A percentile compares a stretch with the other conserved stretches of the same genome.
phyloP scores from a whole-genome alignment of 2,113 vertebrate genomes.

The Nyctereutes procyonoides region DNA sequence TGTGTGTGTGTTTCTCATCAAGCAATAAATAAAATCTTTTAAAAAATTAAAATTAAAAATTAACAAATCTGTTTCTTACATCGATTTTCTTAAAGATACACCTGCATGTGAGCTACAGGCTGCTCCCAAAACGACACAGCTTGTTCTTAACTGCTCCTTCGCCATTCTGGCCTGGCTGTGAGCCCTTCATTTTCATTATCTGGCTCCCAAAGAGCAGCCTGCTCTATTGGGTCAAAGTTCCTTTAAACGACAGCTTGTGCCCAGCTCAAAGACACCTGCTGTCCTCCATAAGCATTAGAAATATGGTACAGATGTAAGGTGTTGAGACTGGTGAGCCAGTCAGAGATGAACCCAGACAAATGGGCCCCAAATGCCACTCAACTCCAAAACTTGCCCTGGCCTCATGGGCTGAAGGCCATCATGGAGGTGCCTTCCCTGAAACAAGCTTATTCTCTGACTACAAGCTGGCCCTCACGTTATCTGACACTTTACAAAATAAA shows the following conservation, averaged over 20 bases:
- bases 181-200: background rate
- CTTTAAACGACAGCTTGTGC: background rate
- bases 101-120: background rate
- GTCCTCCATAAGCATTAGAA: background rate
- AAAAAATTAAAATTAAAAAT: no score
- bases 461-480: background rate
- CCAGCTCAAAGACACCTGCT: background rate
- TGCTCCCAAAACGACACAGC: background rate
- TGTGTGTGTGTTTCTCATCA: no score
- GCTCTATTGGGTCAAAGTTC: background rate
- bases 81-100: background rate
- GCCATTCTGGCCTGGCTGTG: background rate
- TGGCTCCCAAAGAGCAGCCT: background rate
- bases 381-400: no score
- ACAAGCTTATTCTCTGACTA: background rate
- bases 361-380: background rate
- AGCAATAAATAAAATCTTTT: no score
- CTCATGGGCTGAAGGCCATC: rapidly evolving
- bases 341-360: background rate
- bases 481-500: background rate
- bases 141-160: background rate
- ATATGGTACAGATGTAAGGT: background rate
- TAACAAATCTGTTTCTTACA: background rate
- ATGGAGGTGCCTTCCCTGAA: rapidly evolving
- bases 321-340: background rate